Conservation (phyloP, 2,113 vertebrate species). For the Psittacara wagleri region DNA sequence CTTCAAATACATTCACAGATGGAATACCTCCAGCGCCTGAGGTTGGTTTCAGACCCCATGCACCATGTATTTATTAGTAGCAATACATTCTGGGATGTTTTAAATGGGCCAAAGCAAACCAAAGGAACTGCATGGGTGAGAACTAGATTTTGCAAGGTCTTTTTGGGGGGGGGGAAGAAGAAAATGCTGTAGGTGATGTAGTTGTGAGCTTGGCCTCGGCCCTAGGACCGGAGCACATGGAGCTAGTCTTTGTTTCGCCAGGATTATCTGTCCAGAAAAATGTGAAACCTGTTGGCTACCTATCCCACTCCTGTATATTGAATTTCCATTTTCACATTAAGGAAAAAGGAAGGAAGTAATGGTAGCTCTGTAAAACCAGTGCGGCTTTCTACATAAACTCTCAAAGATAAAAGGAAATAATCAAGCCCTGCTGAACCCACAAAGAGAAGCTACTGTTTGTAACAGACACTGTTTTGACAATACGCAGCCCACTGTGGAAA, state of each 20-base stretch:
- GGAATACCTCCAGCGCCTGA: neutral
- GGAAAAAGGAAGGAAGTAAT: neutral
- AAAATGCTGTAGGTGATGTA: neutral
- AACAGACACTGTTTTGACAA: neutral
- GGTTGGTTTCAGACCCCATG: neutral
- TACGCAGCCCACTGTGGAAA: neutral
- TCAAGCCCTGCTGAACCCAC: neutral
- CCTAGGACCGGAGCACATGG: neutral
- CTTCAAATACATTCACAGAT: neutral
- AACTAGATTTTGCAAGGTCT: neutral
- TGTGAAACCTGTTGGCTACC: neutral
- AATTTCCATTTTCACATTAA: neutral
- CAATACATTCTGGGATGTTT: neutral
- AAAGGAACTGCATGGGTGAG: neutral
- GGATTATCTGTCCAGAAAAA: neutral
- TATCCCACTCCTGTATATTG: neutral
- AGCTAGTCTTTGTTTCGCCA: neutral
- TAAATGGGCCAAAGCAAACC: neutral
- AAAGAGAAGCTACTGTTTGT: neutral
- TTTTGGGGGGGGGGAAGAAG: rapidly evolving
- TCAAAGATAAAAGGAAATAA: neutral
- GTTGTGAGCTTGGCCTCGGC: neutral
- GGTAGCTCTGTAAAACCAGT: neutral
- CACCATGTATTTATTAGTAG: neutral
- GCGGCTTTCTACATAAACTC: neutral